Evolutionary conservation across 2,797 vertebrate species (phyloP).

Genomic region (Alectoris magna): DNA sequence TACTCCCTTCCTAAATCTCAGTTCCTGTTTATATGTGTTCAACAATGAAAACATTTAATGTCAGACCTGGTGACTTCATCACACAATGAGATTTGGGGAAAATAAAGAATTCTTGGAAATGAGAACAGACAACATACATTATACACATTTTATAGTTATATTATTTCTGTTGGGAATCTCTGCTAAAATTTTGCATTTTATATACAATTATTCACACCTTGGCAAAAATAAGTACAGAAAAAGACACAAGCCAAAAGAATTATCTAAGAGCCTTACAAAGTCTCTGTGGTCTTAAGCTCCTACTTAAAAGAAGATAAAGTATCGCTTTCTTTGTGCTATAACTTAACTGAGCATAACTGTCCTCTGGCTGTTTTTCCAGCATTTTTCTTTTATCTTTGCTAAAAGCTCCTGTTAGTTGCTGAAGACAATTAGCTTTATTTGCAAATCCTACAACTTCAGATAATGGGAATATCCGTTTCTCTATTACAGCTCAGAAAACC

Average conservation of each 20-base stretch:
- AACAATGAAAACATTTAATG: background rate
- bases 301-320: background rate
- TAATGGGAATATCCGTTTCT: background rate
- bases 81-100: too few species aligned
- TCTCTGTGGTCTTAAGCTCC: background rate
- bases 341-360: background rate
- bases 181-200: background rate
- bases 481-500: background rate
- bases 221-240: background rate
- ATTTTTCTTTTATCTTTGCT: conserved; percentile 17
- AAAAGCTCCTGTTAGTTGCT: background rate
- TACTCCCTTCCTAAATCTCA: background rate
- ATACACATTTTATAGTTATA: too few species aligned
- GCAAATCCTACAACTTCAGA: conserved; percentile 24
- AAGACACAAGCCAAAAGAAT: background rate
- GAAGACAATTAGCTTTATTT: conserved; percentile 33
- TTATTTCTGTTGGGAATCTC: too few species aligned
- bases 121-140: too few species aligned
- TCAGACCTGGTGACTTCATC: background rate
- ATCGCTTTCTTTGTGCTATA: background rate
- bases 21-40: background rate
- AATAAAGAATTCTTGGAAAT: too few species aligned
- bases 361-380: background rate
- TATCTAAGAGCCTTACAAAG: background rate
- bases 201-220: background rate